phyloP scores from a whole-genome alignment of 2,113 vertebrate genomes.

The Rhinichthys klamathensis region DNA sequence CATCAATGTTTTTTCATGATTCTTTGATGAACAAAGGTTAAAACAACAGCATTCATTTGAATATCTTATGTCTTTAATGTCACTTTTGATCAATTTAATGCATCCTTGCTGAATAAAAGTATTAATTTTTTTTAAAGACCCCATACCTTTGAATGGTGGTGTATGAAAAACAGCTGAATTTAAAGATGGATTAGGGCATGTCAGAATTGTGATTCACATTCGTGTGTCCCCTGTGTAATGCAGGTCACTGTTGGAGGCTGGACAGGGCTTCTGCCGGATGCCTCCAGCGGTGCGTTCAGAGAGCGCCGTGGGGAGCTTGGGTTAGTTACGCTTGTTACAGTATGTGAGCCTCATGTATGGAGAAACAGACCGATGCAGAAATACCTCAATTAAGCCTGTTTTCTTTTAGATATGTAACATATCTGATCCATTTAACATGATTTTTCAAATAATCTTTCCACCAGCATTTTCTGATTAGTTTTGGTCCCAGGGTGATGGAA shows the following conservation, averaged over 20 bases:
- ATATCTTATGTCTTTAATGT: too few species aligned
- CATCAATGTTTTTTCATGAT: too few species aligned
- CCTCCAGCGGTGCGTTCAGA: not conserved
- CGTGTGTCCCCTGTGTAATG: not conserved
- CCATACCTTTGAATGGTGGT: not conserved
- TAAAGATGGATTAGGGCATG: not conserved
- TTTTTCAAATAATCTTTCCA: not conserved
- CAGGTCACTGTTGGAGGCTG: not conserved
- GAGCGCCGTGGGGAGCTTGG: not conserved
- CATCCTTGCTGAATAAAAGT: too few species aligned
- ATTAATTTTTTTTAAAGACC: not conserved
- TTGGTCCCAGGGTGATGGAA: conserved; percentile 17
- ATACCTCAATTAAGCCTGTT: not conserved
- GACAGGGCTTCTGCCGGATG: not conserved
- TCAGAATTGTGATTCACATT: not conserved
- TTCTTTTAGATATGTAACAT: not conserved
- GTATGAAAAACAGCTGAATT: not conserved
- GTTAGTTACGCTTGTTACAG: not conserved
- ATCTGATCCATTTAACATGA: conserved; percentile 25
- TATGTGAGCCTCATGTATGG: not conserved
- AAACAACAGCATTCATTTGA: too few species aligned
- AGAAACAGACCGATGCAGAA: not conserved
- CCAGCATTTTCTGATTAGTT: not conserved
- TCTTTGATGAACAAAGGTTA: too few species aligned
- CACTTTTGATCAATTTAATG: too few species aligned